A percentile compares a stretch with the other conserved stretches of the same genome.
phyloP scores from a whole-genome alignment of 2,113 vertebrate species.

The Ondatra zibethicus region DNA sequence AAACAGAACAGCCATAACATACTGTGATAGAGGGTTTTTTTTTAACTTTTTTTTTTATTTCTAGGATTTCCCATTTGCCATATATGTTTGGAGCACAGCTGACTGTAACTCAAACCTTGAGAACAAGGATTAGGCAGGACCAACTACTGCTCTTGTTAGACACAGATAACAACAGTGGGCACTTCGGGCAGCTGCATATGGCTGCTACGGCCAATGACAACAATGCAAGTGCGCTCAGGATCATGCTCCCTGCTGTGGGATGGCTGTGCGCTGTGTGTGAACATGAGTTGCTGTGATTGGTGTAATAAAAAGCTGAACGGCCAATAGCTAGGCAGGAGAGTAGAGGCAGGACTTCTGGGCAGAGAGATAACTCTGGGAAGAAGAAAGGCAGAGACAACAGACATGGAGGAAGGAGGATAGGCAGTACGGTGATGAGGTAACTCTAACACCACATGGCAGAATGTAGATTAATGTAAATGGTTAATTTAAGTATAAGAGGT shows the following conservation, averaged over 20 bases:
- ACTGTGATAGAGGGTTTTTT: not conserved
- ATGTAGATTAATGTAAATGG: not conserved
- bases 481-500: not conserved
- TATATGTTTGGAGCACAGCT: too few species aligned
- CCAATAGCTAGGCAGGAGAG: not conserved
- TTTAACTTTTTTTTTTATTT: not conserved
- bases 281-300: not conserved
- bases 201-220: not conserved
- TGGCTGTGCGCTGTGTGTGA: not conserved
- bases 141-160: not conserved
- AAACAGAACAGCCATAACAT: not conserved
- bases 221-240: accelerated
- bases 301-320: not conserved
- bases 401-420: not conserved
- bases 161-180: not conserved
- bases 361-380: not conserved
- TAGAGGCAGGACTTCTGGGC: not conserved
- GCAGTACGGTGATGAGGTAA: too few species aligned
- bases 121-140: not conserved
- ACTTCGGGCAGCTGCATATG: accelerated
- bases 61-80: not conserved
- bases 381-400: not conserved
- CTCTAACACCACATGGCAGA: not conserved
- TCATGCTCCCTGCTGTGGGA: not conserved
- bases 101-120: not conserved